These are phyloP conservation scores for Nasua narica DNA, from an alignment of 2,797 vertebrate species.

Conservation along the genomic window DNA sequence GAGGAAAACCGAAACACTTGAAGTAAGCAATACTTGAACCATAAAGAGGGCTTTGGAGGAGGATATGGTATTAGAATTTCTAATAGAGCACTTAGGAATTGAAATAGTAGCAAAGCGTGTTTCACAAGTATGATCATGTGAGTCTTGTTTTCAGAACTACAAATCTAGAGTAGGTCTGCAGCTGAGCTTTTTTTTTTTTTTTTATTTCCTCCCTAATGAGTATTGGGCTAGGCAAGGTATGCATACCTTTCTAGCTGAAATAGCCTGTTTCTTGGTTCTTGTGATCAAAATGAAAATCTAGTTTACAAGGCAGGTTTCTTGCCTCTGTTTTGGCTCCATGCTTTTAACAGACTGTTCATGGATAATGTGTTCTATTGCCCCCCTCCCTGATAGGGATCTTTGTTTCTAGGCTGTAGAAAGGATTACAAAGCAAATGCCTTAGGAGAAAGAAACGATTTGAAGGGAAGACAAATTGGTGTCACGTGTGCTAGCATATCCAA, in stretches of 20 bases:
- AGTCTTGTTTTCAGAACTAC: not conserved
- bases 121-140: not conserved
- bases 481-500: not conserved
- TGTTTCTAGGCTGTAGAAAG: not conserved
- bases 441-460: not conserved
- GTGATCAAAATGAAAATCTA: not conserved
- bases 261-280: not conserved
- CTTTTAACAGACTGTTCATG: not conserved
- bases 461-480: not conserved
- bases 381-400: not conserved
- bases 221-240: not conserved
- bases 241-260: not conserved
- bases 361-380: not conserved
- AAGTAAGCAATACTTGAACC: not conserved
- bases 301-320: not conserved
- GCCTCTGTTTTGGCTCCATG: not conserved
- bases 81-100: not conserved
- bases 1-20: not conserved
- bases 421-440: not conserved
- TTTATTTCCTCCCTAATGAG: not conserved
- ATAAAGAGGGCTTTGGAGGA: not conserved
- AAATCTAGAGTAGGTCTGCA: not conserved
- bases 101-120: not conserved
- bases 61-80: not conserved
- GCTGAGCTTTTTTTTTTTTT: not conserved